These are phyloP conservation scores for Phyllotis vaccarum DNA, from an alignment of 2,797 vertebrate genomes.

Conservation along the genomic window DNA sequence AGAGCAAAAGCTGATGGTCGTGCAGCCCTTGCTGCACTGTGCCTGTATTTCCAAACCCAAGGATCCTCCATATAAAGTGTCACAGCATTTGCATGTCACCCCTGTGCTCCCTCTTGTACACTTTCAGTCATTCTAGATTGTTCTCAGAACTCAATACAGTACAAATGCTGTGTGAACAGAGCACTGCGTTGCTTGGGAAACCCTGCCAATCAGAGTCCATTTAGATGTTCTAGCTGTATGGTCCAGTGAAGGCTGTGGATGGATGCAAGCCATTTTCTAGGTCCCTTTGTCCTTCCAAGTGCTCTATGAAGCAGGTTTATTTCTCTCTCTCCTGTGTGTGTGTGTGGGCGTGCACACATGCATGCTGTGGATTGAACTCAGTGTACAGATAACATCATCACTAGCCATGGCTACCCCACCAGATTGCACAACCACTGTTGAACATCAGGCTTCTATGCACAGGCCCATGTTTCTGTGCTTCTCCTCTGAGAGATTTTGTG, in stretches of 20 bases:
- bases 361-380: neutral
- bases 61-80: neutral
- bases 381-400: neutral
- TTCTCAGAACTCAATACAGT: neutral
- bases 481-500: neutral
- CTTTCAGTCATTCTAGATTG: neutral
- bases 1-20: accelerated
- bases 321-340: neutral
- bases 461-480: neutral
- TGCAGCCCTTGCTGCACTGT: accelerated
- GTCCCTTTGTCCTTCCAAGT: neutral
- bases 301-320: neutral
- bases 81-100: no score
- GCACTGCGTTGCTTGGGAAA: no score
- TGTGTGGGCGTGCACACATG: neutral
- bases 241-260: no score
- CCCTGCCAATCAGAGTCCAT: neutral
- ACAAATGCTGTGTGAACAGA: neutral
- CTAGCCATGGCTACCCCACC: neutral
- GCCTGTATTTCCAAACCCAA: neutral
- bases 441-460: neutral
- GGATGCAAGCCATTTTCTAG: neutral
- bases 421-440: neutral
- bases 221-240: neutral
- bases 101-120: neutral